Conservation (phyloP, 1,140 invertebrate species). For the Rhynchophorus ferrugineus region DNA sequence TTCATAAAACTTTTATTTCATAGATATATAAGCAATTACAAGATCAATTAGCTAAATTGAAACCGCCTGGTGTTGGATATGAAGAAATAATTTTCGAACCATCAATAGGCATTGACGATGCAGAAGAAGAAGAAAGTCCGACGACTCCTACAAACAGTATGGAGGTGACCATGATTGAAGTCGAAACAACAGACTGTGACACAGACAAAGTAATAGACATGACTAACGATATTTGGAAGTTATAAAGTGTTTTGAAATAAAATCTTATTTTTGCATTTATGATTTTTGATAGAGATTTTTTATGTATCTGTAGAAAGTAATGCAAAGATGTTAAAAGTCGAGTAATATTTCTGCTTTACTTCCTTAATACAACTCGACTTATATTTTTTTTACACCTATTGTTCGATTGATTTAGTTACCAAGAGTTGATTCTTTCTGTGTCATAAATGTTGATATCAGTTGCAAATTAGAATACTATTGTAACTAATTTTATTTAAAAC, state of each 20-base stretch:
- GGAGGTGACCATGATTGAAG: constrained; percentile 26
- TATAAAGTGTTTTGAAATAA: constrained; percentile 8
- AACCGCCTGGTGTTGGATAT: constrained; percentile 40
- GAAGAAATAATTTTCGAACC: constrained; percentile 38
- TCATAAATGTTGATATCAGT: constrained; percentile 12
- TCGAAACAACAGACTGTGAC: constrained; percentile 43
- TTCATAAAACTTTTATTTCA: constrained; percentile 3
- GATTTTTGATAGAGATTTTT: constrained; percentile 1
- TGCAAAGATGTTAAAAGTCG: constrained; percentile 2
- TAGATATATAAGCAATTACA: constrained; percentile 52
- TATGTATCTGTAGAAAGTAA: constrained; percentile 4
- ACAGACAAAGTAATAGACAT: constrained; percentile 65
- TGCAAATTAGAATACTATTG: constrained; percentile 5
- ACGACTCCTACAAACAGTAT: constrained; percentile 29
- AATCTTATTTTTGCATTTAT: constrained; percentile 18
- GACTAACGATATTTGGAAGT: constrained; percentile 58
- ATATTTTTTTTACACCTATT: constrained; percentile 14
- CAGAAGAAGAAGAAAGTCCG: constrained; percentile 35
- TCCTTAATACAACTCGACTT: background rate
- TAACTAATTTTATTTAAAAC: constrained; percentile 21
- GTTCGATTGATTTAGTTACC: constrained; percentile 19
- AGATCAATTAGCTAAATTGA: constrained; percentile 52
- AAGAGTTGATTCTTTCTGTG: constrained; percentile 12
- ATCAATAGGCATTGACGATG: constrained; percentile 56
- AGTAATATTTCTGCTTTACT: constrained; percentile 6